Evolutionary conservation across 2,113 vertebrate genomes (phyloP).

Genomic region (Hemiscyllium ocellatum): DNA sequence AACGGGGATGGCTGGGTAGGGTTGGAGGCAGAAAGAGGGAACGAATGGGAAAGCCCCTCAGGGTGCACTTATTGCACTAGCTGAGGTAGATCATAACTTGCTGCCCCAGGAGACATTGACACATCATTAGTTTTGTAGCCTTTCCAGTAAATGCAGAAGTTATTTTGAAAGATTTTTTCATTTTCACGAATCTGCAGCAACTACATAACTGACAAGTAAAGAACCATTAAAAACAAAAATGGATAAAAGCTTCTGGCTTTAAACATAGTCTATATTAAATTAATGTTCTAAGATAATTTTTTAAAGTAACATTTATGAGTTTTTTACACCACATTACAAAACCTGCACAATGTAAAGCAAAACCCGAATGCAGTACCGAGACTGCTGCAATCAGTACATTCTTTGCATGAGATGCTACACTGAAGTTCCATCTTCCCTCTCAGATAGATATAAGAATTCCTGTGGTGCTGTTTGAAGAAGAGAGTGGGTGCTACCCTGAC

Average conservation of each 20-base stretch:
- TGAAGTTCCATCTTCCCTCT: not conserved
- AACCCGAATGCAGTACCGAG: not conserved
- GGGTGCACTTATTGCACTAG: not conserved
- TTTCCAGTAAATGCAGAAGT: constrained; percentile 28
- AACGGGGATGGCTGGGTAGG: not conserved
- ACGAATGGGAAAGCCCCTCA: not conserved
- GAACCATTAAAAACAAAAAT: not conserved
- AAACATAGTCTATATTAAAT: not conserved
- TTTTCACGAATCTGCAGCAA: not conserved
- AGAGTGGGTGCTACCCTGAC: not conserved
- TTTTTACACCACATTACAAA: not conserved
- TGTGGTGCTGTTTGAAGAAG: not conserved
- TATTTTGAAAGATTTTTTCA: not conserved
- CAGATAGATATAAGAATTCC: not conserved
- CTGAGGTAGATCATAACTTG: not conserved
- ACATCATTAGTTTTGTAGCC: not conserved
- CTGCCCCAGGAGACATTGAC: not conserved
- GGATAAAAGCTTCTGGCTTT: not conserved
- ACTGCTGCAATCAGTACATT: not conserved
- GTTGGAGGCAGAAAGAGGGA: not conserved
- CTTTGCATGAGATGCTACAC: not conserved
- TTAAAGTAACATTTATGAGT: not conserved
- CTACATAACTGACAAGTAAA: not conserved
- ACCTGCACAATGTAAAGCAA: not conserved
- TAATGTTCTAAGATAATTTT: not conserved